Percentiles rank a stretch among this genome's conserved stretches.
Conservation (phyloP, 37 sponge, comb jelly and placozoan genomes). For the Dysidea cf. avara region DNA sequence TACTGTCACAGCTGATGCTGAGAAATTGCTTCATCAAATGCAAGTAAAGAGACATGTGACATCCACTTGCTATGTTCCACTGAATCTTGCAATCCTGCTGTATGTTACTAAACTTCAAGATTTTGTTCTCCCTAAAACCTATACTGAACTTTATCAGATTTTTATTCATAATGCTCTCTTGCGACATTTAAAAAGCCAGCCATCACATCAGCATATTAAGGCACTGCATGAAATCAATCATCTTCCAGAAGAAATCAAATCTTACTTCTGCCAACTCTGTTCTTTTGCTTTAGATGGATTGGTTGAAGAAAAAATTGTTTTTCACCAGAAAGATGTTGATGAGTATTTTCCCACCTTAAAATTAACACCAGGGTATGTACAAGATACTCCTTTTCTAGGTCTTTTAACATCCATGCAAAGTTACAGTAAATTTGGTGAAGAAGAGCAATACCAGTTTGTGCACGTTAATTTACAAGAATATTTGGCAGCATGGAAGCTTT, state of each 20-base stretch:
- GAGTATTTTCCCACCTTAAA: too few species aligned
- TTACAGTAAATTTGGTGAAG: not conserved
- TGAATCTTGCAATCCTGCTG: conserved; percentile 6
- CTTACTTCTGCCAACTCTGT: not conserved
- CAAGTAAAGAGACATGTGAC: not conserved
- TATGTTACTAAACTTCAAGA: conserved; percentile 2
- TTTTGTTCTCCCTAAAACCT: not conserved
- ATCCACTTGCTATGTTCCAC: conserved; percentile 3
- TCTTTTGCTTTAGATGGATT: not conserved
- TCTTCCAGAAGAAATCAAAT: not conserved
- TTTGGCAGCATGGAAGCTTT: not conserved
- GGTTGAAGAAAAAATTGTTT: conserved; percentile 1
- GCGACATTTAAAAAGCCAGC: too few species aligned
- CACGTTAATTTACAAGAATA: conserved; percentile 11
- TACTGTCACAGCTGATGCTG: not conserved
- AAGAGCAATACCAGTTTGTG: not conserved
- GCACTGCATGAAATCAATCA: not conserved
- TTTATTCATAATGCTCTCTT: not conserved
- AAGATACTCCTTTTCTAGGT: not conserved
- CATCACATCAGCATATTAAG: too few species aligned
- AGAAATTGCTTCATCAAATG: not conserved
- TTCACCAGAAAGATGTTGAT: not conserved
- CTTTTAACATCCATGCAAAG: not conserved
- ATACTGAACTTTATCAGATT: conserved; percentile 5
- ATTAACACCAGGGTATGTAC: not conserved